Evolutionary conservation across 1,140 invertebrate genomes (phyloP), one percentile per base, ranked within the genome.

Genomic region (Plodia interpunctella): DNA sequence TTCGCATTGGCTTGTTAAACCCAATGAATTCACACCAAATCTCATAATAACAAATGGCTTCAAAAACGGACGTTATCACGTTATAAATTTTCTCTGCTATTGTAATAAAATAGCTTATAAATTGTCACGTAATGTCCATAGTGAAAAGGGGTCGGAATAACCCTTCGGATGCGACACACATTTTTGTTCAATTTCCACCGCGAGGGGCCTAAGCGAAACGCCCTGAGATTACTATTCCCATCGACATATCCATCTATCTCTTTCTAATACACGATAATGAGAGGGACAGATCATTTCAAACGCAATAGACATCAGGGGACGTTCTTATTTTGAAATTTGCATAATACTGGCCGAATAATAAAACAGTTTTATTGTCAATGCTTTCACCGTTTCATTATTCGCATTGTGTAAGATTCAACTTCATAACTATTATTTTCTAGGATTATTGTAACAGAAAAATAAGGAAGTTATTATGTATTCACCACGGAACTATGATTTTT

Each of bases 61-160:
- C 70, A 75, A 74, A 77, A 69, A 76, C 60, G 71, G 61, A 72
- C 68, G 65, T 87, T 86, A 85, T 83, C 83, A 85, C 83, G 69
- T 79, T 65, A 82, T 88, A 88, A 88, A 88, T 86, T 82, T 77
- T 77, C 73, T 64, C 51, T 49, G 60, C 72, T 63, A 74, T 87
- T 88, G 80, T 86, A 66, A 66, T 72, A 69, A 72, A 73, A 79
- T 77, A 64, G 70, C 76, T 77, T 82, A 86, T 86, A 85, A 86
- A 88, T 88, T 76, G 80, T 76, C 79, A 80, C 66, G 73, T 59
- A 74, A 70, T 76, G 61, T 35, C 38, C 53, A 53, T 20, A 15
- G 15, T 56, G 49, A 49, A 11, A 57, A 69, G 68, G 70, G 74
- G 72, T 59, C 32, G 54, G 55, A 30, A 28, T 64, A 70, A 68